Base-by-base conservation (phyloP, 2,113 vertebrate genomes). In the Erythrocercus mccallii region DNA sequence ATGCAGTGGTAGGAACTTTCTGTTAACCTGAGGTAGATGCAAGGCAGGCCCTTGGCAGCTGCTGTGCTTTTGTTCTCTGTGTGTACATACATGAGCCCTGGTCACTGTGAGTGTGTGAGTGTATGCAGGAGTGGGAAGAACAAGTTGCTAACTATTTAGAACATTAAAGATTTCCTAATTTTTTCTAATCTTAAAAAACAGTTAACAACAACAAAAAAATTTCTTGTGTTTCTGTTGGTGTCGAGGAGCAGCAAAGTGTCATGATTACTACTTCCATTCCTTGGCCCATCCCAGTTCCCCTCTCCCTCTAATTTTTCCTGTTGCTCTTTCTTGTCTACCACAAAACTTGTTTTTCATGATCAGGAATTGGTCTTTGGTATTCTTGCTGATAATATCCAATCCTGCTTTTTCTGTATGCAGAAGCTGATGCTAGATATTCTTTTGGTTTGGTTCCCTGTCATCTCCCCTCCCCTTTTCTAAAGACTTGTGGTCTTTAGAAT, bases 391-490 rank as follows among this genome's bases (percentile, higher is more conserved):
- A 15, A 76, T 76, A 48, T 72, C 20, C 31, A 72, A 80, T 68
- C 6, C 11, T 15, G 58, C 19, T 6, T 80, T 58, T 82, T 93
- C 62, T 51, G 23, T 83, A 42, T 76, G 83, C 48, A 69, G 35
- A 80, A 91, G 17, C 24, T 35, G n/a, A 31, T 50, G 48, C 22
- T 20, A 71, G 57, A 42, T 86, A 38, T 12, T 78, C 11, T 56
- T 72, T 65, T 28, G 28, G 10, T 20, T 56, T 65, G 30, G 12
- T 56, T 33, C 5, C 15, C 6, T 1, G 18, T 44, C 14, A 15
- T 42, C 40, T 24, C 11, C 7, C 5, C 1, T 2, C 1, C 21
- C 4, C 5, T 6, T 57, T 81, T 7, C 11, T 38, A 24, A 1
- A 22, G 51, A 44, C 25, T 31, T 45, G 33, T 51, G 38, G 13